phyloP scores from a whole-genome alignment of 1,140 invertebrate species.

The Drosophila seguyi region DNA sequence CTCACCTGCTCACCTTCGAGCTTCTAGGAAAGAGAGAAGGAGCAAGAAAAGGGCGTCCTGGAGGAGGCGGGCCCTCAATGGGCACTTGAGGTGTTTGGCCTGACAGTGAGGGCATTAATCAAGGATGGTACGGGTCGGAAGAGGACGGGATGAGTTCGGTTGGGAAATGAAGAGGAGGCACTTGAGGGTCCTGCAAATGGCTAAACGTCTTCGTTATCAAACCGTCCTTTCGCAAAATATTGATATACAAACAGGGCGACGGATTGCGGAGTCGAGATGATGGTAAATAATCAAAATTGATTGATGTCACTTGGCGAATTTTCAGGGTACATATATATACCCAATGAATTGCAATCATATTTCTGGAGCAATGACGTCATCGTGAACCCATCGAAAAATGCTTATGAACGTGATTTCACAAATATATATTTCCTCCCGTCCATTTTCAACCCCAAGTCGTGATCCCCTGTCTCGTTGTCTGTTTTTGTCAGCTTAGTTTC shows the following conservation, averaged over 20 bases:
- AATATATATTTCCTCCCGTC: conserved; percentile 22
- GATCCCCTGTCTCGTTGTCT: conserved; percentile 49
- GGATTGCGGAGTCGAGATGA: conserved; percentile 23
- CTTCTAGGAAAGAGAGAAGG: conserved; percentile 11
- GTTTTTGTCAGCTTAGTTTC: conserved; percentile 53
- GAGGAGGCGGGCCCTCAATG: conserved; percentile 25
- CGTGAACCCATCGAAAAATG: conserved; percentile 24
- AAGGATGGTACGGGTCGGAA: conserved; percentile 2
- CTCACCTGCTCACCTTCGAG: conserved; percentile 39
- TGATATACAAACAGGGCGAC: conserved; percentile 33
- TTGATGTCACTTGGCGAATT: conserved; percentile 33
- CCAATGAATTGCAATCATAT: conserved; percentile 33
- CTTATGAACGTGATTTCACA: conserved; percentile 33
- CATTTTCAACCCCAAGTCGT: conserved; percentile 40
- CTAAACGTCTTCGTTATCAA: conserved; percentile 56
- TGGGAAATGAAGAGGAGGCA: conserved; percentile 28
- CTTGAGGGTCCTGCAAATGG: conserved; percentile 45
- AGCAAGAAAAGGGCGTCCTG: neutral
- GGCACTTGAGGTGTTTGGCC: conserved; percentile 48
- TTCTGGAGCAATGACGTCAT: conserved; percentile 41
- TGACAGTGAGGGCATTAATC: conserved; percentile 54
- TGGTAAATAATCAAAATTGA: conserved; percentile 35
- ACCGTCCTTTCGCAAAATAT: conserved; percentile 43
- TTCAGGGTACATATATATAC: conserved; percentile 1
- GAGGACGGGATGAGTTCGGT: neutral